These are phyloP conservation scores for Pachliopta kotzebuea DNA, from an alignment of 2,888 invertebrate species.

Conservation along the genomic window DNA sequence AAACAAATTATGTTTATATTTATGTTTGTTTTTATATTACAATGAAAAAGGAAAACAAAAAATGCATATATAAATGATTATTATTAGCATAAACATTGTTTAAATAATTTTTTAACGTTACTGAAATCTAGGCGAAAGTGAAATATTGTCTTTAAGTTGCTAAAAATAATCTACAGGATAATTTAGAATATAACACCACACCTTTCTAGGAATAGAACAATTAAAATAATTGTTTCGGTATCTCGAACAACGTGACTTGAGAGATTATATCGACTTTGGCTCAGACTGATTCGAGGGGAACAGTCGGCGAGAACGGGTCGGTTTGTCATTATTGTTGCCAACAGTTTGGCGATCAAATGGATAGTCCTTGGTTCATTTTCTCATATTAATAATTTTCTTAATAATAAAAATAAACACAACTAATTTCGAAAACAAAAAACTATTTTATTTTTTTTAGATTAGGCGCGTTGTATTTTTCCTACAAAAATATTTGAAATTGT, in stretches of 20 bases:
- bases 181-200: conserved; percentile 15
- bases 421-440: too few relatives aligned
- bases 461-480: too few relatives aligned
- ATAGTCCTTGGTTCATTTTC: conserved; percentile 18
- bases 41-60: neutral
- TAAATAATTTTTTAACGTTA: neutral
- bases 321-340: conserved; percentile 6
- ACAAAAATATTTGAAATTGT: too few relatives aligned
- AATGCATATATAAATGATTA: too few relatives aligned
- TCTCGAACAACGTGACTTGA: conserved; percentile 27
- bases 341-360: conserved; percentile 8
- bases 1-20: too few relatives aligned
- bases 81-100: neutral
- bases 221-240: conserved; percentile 30
- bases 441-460: too few relatives aligned
- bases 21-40: neutral
- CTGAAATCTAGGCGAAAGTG: conserved; percentile 13
- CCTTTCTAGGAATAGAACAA: conserved; percentile 27
- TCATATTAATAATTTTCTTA: neutral
- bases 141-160: conserved; percentile 10
- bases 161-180: conserved; percentile 21
- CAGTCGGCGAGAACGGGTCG: conserved; percentile 26
- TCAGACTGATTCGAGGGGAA: conserved; percentile 33
- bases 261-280: conserved; percentile 29
- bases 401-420: neutral